phyloP scores from a whole-genome alignment of 2,888 invertebrate genomes.

The Thelaira solivaga region DNA sequence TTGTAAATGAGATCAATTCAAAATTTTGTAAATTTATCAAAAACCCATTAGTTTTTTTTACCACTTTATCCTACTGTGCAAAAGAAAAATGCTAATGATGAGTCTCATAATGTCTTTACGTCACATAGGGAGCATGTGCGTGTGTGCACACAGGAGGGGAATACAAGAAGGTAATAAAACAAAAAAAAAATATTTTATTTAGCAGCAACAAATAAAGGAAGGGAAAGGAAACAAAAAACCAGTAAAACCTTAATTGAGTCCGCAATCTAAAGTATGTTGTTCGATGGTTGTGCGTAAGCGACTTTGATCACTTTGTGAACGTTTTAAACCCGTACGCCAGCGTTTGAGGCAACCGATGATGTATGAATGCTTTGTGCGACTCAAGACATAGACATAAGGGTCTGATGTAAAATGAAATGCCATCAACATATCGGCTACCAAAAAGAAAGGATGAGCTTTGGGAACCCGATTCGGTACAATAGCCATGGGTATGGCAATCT shows the following conservation, averaged over 20 bases:
- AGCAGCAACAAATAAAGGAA: not conserved
- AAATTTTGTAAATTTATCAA: not conserved
- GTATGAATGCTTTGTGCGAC: slow-evolving; percentile 79
- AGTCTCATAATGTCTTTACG: slow-evolving; percentile 8
- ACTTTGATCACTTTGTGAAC: slow-evolving; percentile 75
- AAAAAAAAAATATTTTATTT: not conserved
- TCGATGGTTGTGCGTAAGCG: slow-evolving; percentile 74
- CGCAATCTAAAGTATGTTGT: slow-evolving; percentile 73
- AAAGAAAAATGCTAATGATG: slow-evolving; percentile 1
- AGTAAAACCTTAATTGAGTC: slow-evolving; percentile 67
- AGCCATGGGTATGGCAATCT: slow-evolving; percentile 83
- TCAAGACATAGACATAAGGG: slow-evolving; percentile 89
- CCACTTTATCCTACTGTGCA: slow-evolving; percentile 26
- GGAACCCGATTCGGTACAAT: slow-evolving; percentile 70
- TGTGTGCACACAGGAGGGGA: not conserved
- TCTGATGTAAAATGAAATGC: slow-evolving; percentile 89
- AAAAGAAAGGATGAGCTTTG: slow-evolving; percentile 75
- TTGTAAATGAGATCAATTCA: slow-evolving; percentile 32
- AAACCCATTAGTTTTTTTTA: not conserved
- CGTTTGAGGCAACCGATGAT: slow-evolving; percentile 73
- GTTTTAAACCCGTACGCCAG: slow-evolving; percentile 73
- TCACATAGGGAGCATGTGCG: slow-evolving; percentile 21
- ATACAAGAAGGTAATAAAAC: too few relatives aligned
- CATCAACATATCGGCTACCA: slow-evolving; percentile 85
- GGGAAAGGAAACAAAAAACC: not conserved